Base-by-base conservation (phyloP, 2,888 invertebrate genomes). In the Enchytraeus crypticus region DNA sequence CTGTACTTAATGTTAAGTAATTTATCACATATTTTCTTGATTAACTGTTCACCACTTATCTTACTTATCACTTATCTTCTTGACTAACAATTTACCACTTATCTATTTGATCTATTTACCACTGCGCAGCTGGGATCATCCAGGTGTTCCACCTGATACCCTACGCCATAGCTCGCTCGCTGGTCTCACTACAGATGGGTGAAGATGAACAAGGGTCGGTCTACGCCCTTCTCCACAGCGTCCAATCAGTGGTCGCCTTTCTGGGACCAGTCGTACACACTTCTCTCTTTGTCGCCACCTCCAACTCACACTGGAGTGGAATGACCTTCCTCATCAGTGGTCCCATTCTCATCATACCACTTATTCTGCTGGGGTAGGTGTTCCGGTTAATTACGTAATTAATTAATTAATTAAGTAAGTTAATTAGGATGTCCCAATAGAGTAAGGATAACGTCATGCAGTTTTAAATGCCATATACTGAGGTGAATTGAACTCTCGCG, bases 181-280 rank as follows among this genome's bases (percentile, higher is more conserved):
- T 75, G 43, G 74, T 74, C 3, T 74, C 77, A 14, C 70, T 71
- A 51, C 73, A 73, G 45, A 73, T 74, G 14, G 72, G 71, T 14
- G 72, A 74, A 5, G 68, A 72, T 57, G 74, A 76, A 53, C 76
- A 77, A 72, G 77, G 77, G 32, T 72, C 74, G 26, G 66, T 77
- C 67, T 77, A 77, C 71, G 77, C 77, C 21, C 65, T 77, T 70
- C 72, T 77, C 72, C 77, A 77, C 66, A 75, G 74, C 70, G 74
- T 72, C 27, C 76, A 77, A 67, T 72, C 75, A 59, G 65, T 77
- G 32, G 73, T 74, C 30, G 73, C 72, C 60, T 77, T 77, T 65
- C 70, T 77, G 51, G 77, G 76, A 14, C 77, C 77, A 1, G 68
- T 77, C 46, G 71, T 72, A 64, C 76, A 75, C 68, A 75, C 74